phyloP scores from a whole-genome alignment of 2,113 vertebrate species.

The Percopsis transmontana region DNA sequence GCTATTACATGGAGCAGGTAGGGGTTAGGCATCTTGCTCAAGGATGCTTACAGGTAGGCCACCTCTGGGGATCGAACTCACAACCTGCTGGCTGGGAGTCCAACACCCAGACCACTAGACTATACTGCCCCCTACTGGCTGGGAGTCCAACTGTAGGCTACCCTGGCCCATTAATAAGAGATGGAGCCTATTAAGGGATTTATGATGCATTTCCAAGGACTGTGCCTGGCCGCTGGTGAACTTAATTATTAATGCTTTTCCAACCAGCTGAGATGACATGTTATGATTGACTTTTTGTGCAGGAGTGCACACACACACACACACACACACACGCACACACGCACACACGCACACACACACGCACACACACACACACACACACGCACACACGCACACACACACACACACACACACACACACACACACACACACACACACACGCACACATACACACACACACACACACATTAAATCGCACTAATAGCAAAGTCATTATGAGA shows the following conservation, averaged over 20 bases:
- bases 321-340: conserved; percentile 19
- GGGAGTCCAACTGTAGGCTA: too few relatives aligned
- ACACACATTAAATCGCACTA: conserved; percentile 24
- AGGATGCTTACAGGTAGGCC: too few relatives aligned
- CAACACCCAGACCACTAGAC: too few relatives aligned
- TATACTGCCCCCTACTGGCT: too few relatives aligned
- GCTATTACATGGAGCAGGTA: too few relatives aligned
- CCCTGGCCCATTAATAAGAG: too few relatives aligned
- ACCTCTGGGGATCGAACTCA: too few relatives aligned
- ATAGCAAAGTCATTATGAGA: conserved; percentile 71
- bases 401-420: conserved; percentile 2
- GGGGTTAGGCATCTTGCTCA: too few relatives aligned
- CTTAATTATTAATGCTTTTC: background rate
- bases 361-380: conserved; percentile 22
- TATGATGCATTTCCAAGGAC: too few relatives aligned
- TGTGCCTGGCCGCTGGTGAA: conserved; percentile 7
- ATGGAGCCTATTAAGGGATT: too few relatives aligned
- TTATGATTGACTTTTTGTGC: background rate
- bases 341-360: conserved; percentile 7
- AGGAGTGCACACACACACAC: conserved; percentile 4
- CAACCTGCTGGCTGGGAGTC: too few relatives aligned
- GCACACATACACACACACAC: conserved; percentile 11
- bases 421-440: conserved; percentile 18
- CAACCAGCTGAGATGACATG: background rate
- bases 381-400: conserved; percentile 14